These are phyloP conservation scores for Damaliscus lunatus DNA, from an alignment of 2,113 vertebrate genomes.

Conservation along the genomic window DNA sequence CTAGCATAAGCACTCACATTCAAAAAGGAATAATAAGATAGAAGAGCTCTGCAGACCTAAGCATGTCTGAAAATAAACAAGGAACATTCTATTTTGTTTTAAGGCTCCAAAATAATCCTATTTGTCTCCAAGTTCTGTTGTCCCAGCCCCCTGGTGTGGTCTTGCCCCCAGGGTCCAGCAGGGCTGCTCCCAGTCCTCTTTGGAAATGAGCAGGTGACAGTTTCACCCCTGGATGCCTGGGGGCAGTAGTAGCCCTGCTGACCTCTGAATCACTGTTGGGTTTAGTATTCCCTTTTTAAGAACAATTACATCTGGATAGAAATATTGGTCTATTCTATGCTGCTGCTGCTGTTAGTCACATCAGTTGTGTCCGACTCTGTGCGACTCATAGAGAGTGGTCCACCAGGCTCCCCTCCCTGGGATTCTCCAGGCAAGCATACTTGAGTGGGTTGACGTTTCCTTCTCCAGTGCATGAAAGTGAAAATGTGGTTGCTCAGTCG, in stretches of 20 bases:
- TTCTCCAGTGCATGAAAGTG: too few relatives aligned
- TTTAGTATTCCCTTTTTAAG: background rate
- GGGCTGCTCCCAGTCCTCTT: background rate
- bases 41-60: background rate
- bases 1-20: background rate
- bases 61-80: background rate
- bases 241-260: background rate
- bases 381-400: rapidly evolving
- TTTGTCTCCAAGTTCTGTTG: background rate
- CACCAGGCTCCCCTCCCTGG: too few relatives aligned
- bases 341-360: too few relatives aligned
- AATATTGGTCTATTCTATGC: background rate
- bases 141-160: too few relatives aligned
- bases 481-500: too few relatives aligned
- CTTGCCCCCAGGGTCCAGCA: background rate
- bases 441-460: too few relatives aligned
- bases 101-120: background rate
- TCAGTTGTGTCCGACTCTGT: too few relatives aligned
- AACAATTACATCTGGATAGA: background rate
- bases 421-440: too few relatives aligned
- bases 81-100: background rate
- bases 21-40: background rate
- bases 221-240: background rate
- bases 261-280: background rate
- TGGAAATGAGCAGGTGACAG: background rate